Conservation (phyloP, 2,888 invertebrate genomes). For the Acleris literana region DNA sequence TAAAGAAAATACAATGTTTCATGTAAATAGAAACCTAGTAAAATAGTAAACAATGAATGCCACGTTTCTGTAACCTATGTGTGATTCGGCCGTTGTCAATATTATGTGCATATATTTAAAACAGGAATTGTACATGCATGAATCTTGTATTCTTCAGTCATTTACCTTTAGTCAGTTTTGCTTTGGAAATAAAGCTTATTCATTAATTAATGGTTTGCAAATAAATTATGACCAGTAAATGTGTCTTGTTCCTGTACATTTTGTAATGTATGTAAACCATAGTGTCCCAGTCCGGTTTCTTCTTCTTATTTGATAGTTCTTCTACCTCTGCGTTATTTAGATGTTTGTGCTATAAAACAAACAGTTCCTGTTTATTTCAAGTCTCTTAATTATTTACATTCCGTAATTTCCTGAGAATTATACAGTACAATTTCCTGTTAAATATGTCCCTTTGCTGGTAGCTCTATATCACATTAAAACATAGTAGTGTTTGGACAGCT, state of each 20-base stretch:
- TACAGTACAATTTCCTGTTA: not conserved
- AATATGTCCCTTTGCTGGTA: not conserved
- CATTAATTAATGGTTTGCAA: too few relatives aligned
- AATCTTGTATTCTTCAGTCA: constrained; percentile 23
- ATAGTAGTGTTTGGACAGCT: too few relatives aligned
- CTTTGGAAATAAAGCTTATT: not conserved
- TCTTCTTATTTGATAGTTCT: too few relatives aligned
- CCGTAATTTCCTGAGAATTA: constrained; percentile 8
- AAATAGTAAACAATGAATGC: not conserved
- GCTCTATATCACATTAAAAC: too few relatives aligned
- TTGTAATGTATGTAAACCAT: too few relatives aligned
- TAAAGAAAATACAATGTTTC: not conserved
- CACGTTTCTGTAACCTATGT: not conserved
- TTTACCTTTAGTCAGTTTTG: constrained; percentile 16
- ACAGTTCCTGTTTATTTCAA: not conserved
- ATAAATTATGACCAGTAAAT: too few relatives aligned
- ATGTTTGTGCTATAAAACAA: not conserved
- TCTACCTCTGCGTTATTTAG: not conserved
- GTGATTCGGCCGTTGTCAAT: constrained; percentile 21
- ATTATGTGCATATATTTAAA: constrained; percentile 32
- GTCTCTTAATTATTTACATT: constrained; percentile 1
- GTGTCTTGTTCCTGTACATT: too few relatives aligned
- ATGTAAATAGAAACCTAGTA: not conserved
- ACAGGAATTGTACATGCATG: constrained; percentile 19
- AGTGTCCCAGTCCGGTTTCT: too few relatives aligned